phyloP scores from a whole-genome alignment of 2,888 invertebrate species.

The Chelonus formosanus region DNA sequence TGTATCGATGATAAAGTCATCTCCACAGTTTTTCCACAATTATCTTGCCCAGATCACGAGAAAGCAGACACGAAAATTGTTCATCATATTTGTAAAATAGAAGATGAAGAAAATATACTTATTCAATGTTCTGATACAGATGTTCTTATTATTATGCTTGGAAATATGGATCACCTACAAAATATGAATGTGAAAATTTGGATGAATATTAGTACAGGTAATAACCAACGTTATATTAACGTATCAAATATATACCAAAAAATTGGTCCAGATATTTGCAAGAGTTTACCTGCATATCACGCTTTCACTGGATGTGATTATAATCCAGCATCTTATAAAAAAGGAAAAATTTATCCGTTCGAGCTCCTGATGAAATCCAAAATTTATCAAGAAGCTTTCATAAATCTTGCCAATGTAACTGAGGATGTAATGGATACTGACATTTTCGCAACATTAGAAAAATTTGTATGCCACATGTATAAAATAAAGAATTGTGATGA shows the following conservation, averaged over 20 bases:
- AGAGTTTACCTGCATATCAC: constrained; percentile 30
- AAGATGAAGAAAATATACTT: constrained; percentile 18
- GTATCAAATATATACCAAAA: constrained; percentile 23
- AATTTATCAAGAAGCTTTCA: constrained; percentile 23
- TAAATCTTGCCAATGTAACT: too few species aligned
- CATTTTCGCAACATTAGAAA: constrained; percentile 1
- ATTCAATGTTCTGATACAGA: constrained; percentile 23
- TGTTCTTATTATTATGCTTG: constrained; percentile 23
- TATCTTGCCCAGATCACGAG: constrained; percentile 39
- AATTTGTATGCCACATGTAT: constrained; percentile 22
- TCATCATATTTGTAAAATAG: constrained; percentile 37
- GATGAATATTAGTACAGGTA: constrained; percentile 30
- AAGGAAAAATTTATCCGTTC: constrained; percentile 27
- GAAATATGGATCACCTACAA: constrained; percentile 23
- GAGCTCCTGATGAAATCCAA: constrained; percentile 12
- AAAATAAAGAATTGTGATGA: background rate
- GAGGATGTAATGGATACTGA: constrained; percentile 8
- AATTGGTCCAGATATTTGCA: constrained; percentile 22
- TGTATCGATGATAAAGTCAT: constrained; percentile 34
- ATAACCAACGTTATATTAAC: constrained; percentile 26
- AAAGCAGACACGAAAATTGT: constrained; percentile 46
- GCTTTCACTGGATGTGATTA: constrained; percentile 35
- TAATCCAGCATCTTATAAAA: constrained; percentile 32
- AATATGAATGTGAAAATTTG: constrained; percentile 22
- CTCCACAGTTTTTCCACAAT: constrained; percentile 30